Evolutionary conservation across 2,888 invertebrate species (phyloP).

Genomic region (Andrena trimmerana): DNA sequence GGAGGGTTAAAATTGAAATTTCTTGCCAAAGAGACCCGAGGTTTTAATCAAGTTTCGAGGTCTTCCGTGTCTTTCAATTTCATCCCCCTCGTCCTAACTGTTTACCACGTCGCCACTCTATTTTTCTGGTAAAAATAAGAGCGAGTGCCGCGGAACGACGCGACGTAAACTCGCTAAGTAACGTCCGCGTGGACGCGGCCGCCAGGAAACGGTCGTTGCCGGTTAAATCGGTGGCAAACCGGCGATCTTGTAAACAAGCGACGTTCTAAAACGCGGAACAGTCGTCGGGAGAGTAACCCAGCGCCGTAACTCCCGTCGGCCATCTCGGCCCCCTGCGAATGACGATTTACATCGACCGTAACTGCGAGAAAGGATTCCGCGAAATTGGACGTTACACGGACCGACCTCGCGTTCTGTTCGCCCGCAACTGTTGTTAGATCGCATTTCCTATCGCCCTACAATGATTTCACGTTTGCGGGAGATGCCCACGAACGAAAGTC

Average conservation of each 20-base stretch:
- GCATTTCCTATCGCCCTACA: neutral
- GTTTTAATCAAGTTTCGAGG: no score
- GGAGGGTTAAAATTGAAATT: no score
- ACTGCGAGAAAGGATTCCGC: slow-evolving; percentile 23
- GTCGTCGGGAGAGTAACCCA: slow-evolving; percentile 13
- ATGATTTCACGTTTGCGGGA: neutral
- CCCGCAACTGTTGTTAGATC: neutral
- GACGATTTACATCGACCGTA: slow-evolving; percentile 44
- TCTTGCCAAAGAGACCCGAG: no score
- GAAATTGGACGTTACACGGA: slow-evolving; percentile 30
- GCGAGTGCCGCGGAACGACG: slow-evolving; percentile 20
- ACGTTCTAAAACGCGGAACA: slow-evolving; percentile 6
- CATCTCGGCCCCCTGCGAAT: slow-evolving; percentile 7
- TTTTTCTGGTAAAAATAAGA: slow-evolving; percentile 49
- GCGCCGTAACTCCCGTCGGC: slow-evolving; percentile 38
- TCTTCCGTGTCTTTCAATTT: no score
- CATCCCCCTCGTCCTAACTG: no score
- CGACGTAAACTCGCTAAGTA: slow-evolving; percentile 38
- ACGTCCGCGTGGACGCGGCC: slow-evolving; percentile 19
- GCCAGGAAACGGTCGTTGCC: slow-evolving; percentile 19
- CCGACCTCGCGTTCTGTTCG: slow-evolving; percentile 8
- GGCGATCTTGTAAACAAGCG: slow-evolving; percentile 44
- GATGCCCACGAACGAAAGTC: no score
- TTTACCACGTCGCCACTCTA: neutral
- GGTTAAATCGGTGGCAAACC: slow-evolving; percentile 45